Conservation (phyloP, 2,888 invertebrate genomes). For the Clusia tigrina region DNA sequence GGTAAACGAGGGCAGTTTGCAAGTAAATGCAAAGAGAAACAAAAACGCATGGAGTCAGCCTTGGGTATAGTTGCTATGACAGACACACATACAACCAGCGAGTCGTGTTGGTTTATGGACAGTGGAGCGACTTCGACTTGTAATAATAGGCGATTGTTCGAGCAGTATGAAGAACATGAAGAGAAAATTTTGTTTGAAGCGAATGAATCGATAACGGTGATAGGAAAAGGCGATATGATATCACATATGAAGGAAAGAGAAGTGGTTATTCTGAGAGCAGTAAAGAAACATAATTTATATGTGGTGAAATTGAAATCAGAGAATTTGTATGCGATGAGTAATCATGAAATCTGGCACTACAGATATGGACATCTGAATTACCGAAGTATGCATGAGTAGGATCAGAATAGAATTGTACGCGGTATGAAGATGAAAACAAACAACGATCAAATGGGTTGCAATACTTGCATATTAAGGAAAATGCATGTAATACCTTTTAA, state of each 20-base stretch:
- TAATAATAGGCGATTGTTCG: conserved; percentile 29
- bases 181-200: conserved; percentile 22
- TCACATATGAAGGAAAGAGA: too few relatives aligned
- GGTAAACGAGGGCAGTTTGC: conserved; percentile 14
- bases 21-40: conserved; percentile 10
- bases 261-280: too few relatives aligned
- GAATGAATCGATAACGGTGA: background rate
- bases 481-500: conserved; percentile 7
- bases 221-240: too few relatives aligned
- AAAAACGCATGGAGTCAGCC: too few relatives aligned
- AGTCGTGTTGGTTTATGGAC: conserved; percentile 34
- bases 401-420: background rate
- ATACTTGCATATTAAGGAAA: conserved; percentile 10
- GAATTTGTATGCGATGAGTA: conserved; percentile 13
- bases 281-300: too few relatives aligned
- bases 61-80: too few relatives aligned
- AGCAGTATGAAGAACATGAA: conserved; percentile 17
- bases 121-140: conserved; percentile 32
- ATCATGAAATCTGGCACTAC: conserved; percentile 19
- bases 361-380: conserved; percentile 30
- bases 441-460: too few relatives aligned
- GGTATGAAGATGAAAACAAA: background rate
- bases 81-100: too few relatives aligned
- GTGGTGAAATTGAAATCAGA: too few relatives aligned
- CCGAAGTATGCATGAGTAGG: conserved; percentile 22